Conservation (phyloP, 2,797 vertebrate genomes). For the Catharus ustulatus region DNA sequence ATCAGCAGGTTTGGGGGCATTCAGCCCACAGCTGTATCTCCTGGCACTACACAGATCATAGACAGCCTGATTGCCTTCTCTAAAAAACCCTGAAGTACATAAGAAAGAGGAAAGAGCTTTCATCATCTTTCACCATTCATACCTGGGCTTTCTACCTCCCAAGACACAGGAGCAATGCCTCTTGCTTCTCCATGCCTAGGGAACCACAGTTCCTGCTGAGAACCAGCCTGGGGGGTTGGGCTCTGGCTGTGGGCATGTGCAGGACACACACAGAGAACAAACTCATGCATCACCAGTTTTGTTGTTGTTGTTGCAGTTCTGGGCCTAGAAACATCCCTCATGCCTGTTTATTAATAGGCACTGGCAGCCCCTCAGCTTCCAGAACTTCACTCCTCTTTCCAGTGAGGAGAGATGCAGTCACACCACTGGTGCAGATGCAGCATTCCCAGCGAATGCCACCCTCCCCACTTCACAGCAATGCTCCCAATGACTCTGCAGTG, state of each 20-base stretch:
- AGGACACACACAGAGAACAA: background rate
- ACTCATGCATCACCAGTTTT: background rate
- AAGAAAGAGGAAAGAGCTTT: background rate
- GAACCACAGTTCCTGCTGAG: background rate
- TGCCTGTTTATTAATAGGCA: background rate
- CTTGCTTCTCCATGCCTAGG: background rate
- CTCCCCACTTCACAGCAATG: background rate
- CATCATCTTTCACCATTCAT: background rate
- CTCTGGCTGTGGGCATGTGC: fast-evolving
- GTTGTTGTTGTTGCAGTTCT: background rate
- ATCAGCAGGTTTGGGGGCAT: background rate
- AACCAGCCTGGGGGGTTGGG: fast-evolving
- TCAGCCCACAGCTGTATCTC: background rate
- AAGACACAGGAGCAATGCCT: background rate
- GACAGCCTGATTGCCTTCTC: background rate
- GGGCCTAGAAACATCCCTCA: background rate
- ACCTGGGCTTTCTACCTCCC: background rate
- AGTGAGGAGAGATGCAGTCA: background rate
- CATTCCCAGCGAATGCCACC: background rate
- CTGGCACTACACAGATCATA: background rate
- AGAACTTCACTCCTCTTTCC: background rate
- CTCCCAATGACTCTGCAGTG: background rate
- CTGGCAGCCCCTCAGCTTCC: background rate
- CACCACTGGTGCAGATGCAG: fast-evolving
- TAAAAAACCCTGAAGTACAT: background rate